Percentiles rank a stretch among this genome's conserved stretches.
Evolutionary conservation across 1,140 invertebrate genomes (phyloP).

Genomic region (Heterodera carotae): DNA sequence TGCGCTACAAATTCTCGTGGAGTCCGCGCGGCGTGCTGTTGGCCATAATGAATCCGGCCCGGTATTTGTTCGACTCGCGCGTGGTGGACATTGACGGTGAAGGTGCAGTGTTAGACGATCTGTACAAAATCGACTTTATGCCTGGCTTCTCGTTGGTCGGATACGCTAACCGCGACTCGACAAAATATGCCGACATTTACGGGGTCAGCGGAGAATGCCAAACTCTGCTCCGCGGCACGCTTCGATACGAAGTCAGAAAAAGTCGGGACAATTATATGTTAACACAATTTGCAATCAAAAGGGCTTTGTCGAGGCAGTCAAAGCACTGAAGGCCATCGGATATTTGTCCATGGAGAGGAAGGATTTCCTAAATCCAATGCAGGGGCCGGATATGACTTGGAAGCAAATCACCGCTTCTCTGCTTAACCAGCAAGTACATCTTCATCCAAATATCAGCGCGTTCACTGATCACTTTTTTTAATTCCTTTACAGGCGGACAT

Average conservation of each 20-base stretch:
- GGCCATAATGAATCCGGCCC: constrained; percentile 84
- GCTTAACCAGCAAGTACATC: constrained; percentile 74
- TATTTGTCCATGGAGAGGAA: constrained; percentile 83
- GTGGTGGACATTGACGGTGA: constrained; percentile 85
- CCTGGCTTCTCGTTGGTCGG: constrained; percentile 95
- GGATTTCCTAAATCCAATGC: constrained; percentile 82
- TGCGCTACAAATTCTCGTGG: constrained; percentile 91
- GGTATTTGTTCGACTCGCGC: constrained; percentile 82
- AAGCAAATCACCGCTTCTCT: constrained; percentile 83
- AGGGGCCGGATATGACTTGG: constrained; percentile 93
- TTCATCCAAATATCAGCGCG: neutral
- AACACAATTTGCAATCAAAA: constrained; percentile 21
- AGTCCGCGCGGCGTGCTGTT: constrained; percentile 67
- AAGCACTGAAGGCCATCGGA: constrained; percentile 81
- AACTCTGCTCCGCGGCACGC: constrained; percentile 86
- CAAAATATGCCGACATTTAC: constrained; percentile 83
- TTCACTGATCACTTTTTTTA: neutral
- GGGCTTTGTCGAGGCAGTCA: constrained; percentile 85
- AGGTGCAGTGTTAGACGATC: constrained; percentile 80
- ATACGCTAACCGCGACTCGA: constrained; percentile 92
- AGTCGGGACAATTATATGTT: neutral
- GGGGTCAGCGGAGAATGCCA: constrained; percentile 78
- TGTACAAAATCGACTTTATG: constrained; percentile 80
- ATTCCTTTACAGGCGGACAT: constrained; percentile 73
- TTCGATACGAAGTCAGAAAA: constrained; percentile 73